These are phyloP conservation scores for Brachyhypopomus occidentalis DNA, from an alignment of 2,113 vertebrate genomes.

Conservation along the genomic window DNA sequence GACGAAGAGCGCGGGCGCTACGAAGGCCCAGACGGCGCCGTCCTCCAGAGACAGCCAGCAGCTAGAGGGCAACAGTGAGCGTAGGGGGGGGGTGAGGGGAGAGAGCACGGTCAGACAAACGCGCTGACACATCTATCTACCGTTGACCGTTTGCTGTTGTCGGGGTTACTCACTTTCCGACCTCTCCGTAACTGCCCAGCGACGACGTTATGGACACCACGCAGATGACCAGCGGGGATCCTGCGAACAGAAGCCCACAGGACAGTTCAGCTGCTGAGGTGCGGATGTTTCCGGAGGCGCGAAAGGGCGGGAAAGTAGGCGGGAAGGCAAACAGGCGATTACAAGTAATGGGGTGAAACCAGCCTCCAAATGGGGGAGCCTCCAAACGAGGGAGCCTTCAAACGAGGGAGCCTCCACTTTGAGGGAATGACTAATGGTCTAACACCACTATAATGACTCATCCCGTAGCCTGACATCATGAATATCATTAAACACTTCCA, in stretches of 20 bases:
- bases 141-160: not conserved
- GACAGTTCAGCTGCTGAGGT: not conserved
- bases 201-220: constrained; percentile 83
- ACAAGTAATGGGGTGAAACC: constrained; percentile 43
- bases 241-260: constrained; percentile 66
- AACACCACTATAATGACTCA: constrained; percentile 47
- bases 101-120: not conserved
- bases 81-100: constrained; percentile 25
- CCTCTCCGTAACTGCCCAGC: constrained; percentile 83
- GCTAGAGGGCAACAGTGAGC: constrained; percentile 67
- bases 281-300: constrained; percentile 22
- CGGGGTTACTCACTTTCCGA: constrained; percentile 80
- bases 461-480: constrained; percentile 20
- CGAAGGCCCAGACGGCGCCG: constrained; percentile 97
- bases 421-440: constrained; percentile 49
- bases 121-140: not conserved
- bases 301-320: not conserved
- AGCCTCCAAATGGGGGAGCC: constrained; percentile 39
- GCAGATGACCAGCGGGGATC: constrained; percentile 87
- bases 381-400: constrained; percentile 43
- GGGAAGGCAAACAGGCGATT: no score
- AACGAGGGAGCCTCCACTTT: constrained; percentile 50
- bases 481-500: constrained; percentile 42
- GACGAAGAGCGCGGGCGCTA: constrained; percentile 89
- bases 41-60: constrained; percentile 91